These are phyloP conservation scores for Megaleporinus macrocephalus DNA, from an alignment of 2,113 vertebrate species.

Conservation along the genomic window DNA sequence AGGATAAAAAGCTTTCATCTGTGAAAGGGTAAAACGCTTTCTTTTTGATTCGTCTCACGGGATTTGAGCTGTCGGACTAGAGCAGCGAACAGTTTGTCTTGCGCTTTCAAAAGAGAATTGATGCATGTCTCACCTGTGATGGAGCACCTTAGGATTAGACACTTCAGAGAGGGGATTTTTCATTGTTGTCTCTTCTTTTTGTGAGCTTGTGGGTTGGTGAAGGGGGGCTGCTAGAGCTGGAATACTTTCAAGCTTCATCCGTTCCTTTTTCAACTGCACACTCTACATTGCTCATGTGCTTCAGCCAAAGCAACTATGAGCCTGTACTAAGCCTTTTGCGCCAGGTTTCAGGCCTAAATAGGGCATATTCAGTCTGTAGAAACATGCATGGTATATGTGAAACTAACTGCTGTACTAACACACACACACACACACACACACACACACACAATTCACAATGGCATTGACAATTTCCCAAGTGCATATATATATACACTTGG, in stretches of 20 bases:
- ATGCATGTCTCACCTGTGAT: conserved; percentile 32
- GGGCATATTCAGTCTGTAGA: too few relatives aligned
- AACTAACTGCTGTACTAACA: too few relatives aligned
- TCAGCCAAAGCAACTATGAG: background rate
- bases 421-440: too few relatives aligned
- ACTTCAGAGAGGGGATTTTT: conserved; percentile 18
- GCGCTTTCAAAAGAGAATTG: conserved; percentile 33
- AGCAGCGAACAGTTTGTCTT: background rate
- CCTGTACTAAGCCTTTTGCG: background rate
- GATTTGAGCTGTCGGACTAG: conserved; percentile 19
- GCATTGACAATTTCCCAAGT: too few relatives aligned
- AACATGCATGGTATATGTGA: too few relatives aligned
- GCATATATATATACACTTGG: too few relatives aligned
- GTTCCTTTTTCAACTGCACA: background rate
- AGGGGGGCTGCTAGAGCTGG: background rate
- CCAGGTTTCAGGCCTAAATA: background rate
- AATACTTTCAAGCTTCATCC: background rate
- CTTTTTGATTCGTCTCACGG: conserved; percentile 21
- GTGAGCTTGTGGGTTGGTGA: background rate
- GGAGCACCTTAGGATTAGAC: conserved; percentile 18
- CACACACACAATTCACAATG: too few relatives aligned
- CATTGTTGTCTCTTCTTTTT: conserved; percentile 12
- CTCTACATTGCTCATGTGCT: background rate
- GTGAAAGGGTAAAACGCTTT: conserved; percentile 1
- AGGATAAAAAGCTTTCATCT: conserved; percentile 19